Evolutionary conservation across 2,797 vertebrate species (phyloP).

Genomic region (Buphagus erythrorhynchus): DNA sequence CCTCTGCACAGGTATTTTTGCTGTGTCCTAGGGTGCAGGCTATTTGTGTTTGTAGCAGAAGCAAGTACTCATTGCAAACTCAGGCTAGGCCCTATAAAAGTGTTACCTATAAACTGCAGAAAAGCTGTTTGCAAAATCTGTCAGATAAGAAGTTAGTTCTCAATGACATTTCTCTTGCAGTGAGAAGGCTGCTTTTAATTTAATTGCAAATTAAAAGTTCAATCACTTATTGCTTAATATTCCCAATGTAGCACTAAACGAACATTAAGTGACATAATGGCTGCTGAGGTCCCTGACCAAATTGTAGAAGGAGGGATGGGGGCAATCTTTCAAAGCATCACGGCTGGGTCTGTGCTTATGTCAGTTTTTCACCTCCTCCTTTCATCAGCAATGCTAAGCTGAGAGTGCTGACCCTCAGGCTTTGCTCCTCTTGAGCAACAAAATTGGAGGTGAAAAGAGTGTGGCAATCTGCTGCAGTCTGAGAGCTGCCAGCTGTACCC

Average conservation of each 20-base stretch:
- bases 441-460: neutral
- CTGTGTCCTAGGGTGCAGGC: neutral
- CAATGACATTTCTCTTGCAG: neutral
- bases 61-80: neutral
- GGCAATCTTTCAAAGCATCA: neutral
- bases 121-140: neutral
- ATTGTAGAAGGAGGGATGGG: neutral
- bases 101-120: neutral
- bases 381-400: neutral
- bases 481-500: neutral
- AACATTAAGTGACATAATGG: neutral
- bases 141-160: neutral
- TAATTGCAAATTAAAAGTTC: conserved; percentile 19
- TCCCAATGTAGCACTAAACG: neutral
- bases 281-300: neutral
- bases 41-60: neutral
- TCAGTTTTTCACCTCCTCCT: neutral
- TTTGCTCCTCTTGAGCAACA: neutral
- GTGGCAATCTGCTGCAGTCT: neutral
- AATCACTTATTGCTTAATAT: neutral
- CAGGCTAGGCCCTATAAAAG: neutral
- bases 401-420: neutral
- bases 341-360: neutral
- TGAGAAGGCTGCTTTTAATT: conserved; percentile 10
- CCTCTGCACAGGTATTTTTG: neutral